Evolutionary conservation across 2,797 vertebrate genomes (phyloP).

Genomic region (Ptychadena robeensis): DNA sequence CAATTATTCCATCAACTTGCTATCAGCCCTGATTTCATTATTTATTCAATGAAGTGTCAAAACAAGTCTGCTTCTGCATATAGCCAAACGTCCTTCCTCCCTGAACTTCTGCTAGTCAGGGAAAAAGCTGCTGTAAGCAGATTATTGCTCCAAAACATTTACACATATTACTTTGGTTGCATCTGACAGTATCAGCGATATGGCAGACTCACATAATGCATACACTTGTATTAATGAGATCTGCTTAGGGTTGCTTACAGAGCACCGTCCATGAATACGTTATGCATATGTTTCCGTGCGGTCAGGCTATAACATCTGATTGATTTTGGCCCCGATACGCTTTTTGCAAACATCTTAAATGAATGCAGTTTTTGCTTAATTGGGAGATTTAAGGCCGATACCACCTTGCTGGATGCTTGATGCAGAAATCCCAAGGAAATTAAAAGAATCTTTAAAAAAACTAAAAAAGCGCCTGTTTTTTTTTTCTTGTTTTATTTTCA

Average conservation of each 20-base stretch:
- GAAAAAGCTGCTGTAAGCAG: conserved; percentile 69
- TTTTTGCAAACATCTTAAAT: conserved; percentile 82
- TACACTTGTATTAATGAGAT: conserved; percentile 79
- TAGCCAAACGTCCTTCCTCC: conserved; percentile 69
- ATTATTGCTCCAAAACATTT: conserved; percentile 75
- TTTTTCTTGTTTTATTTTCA: conserved; percentile 72
- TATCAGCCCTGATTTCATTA: conserved; percentile 70
- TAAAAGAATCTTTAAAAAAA: conserved; percentile 70
- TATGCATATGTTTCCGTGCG: conserved; percentile 73
- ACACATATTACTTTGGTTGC: conserved; percentile 77
- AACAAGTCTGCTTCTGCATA: conserved; percentile 76
- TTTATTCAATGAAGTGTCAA: conserved; percentile 77
- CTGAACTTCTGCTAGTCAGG: conserved; percentile 63
- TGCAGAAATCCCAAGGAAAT: conserved; percentile 78
- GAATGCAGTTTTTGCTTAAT: conserved; percentile 81
- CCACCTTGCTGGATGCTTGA: conserved; percentile 76
- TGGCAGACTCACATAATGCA: conserved; percentile 61
- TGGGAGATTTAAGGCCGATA: conserved; percentile 80
- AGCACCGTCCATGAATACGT: conserved; percentile 77
- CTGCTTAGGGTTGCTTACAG: conserved; percentile 74
- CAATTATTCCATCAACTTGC: conserved; percentile 72
- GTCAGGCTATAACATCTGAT: conserved; percentile 79
- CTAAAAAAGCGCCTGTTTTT: conserved; percentile 71
- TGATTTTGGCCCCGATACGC: conserved; percentile 76
- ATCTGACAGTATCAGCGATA: conserved; percentile 74